phyloP scores from a whole-genome alignment of 2,113 vertebrate genomes.

The Erythrolamprus reginae region DNA sequence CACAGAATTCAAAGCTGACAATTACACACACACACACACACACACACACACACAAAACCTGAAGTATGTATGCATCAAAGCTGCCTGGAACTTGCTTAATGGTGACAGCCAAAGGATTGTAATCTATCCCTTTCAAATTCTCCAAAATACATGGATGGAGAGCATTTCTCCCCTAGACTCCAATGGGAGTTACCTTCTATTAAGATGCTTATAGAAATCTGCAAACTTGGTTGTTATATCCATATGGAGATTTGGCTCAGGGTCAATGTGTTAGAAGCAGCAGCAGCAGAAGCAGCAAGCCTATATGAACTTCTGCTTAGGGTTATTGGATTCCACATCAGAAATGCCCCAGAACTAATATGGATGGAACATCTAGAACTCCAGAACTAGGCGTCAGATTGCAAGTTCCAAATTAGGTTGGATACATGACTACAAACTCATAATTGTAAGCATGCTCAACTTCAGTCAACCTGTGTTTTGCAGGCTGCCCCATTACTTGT shows the following conservation, averaged over 20 bases:
- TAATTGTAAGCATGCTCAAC: slow-evolving; percentile 18
- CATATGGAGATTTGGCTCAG: not conserved
- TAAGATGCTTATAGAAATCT: not conserved
- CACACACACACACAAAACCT: no score
- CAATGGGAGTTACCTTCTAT: not conserved
- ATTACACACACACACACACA: slow-evolving; percentile 44
- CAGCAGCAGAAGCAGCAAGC: not conserved
- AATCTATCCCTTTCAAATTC: not conserved
- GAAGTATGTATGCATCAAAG: slow-evolving; percentile 56
- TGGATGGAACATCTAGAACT: not conserved
- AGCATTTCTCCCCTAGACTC: not conserved
- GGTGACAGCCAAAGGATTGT: not conserved
- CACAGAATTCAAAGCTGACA: slow-evolving; percentile 61
- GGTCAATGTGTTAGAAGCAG: not conserved
- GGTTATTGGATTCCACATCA: slow-evolving; percentile 20
- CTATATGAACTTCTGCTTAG: not conserved
- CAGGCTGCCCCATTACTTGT: not conserved
- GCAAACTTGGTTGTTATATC: not conserved
- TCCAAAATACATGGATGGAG: not conserved
- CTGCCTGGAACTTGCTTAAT: slow-evolving; percentile 51
- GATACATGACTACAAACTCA: slow-evolving; percentile 29
- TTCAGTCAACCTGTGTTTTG: slow-evolving; percentile 48
- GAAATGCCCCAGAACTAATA: slow-evolving; percentile 15
- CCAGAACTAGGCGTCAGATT: slow-evolving; percentile 2
- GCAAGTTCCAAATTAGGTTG: slow-evolving; percentile 41